Evolutionary conservation across 1,140 invertebrate genomes (phyloP).

Genomic region (Druon quercuslanigerum): DNA sequence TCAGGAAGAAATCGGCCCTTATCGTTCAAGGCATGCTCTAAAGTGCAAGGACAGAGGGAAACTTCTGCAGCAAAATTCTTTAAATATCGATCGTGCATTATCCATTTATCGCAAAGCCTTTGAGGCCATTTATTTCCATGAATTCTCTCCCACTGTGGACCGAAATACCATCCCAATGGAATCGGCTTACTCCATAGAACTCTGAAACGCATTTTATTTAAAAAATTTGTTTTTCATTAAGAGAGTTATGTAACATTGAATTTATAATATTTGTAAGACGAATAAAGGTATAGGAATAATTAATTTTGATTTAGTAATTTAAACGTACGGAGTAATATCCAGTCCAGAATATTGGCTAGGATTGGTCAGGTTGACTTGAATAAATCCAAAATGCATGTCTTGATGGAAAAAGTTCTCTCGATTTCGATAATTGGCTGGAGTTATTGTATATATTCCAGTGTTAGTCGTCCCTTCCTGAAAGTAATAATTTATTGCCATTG

Average conservation of each 20-base stretch:
- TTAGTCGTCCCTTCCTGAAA: constrained; percentile 80
- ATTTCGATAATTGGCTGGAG: constrained; percentile 81
- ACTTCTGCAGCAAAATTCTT: constrained; percentile 93
- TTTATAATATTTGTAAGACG: too few species aligned
- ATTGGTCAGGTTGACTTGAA: constrained; percentile 92
- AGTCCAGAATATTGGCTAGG: constrained; percentile 83
- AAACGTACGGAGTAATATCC: constrained; percentile 86
- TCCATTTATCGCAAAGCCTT: constrained; percentile 90
- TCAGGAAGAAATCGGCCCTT: constrained; percentile 95
- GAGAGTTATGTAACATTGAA: too few species aligned
- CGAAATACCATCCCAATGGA: constrained; percentile 94
- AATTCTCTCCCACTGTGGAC: constrained; percentile 87
- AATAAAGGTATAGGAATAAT: too few species aligned
- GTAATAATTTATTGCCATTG: constrained; percentile 38
- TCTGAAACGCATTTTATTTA: constrained; percentile 70
- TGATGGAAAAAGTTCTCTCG: constrained; percentile 81
- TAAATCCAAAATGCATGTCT: constrained; percentile 91
- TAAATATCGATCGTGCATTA: constrained; percentile 88
- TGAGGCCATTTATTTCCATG: constrained; percentile 88
- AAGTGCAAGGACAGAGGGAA: constrained; percentile 92
- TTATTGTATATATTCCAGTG: constrained; percentile 81
- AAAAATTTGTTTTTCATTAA: neutral
- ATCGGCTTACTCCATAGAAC: constrained; percentile 93
- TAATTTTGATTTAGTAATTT: neutral
- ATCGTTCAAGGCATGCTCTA: constrained; percentile 93